Conservation (phyloP, 2,888 invertebrate species). For the Eristalis pertinax region DNA sequence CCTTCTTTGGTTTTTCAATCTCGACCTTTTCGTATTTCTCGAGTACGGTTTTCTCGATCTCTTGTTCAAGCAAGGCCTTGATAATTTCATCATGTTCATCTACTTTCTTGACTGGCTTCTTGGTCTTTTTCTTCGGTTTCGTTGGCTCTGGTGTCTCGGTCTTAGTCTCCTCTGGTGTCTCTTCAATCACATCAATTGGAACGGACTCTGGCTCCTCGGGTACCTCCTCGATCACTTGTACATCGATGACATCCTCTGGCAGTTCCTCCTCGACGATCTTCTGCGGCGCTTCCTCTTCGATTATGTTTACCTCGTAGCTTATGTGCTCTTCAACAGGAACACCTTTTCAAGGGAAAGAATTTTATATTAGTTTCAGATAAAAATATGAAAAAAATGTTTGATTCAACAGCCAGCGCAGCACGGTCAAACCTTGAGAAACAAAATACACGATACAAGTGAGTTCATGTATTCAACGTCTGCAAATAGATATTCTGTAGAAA, state of each 20-base stretch:
- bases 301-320: conserved; percentile 81
- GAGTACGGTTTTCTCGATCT: conserved; percentile 81
- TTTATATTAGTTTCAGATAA: conserved; percentile 25
- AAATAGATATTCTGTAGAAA: conserved; percentile 11
- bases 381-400: not conserved
- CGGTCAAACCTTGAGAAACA: conserved; percentile 51
- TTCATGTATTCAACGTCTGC: not conserved
- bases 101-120: conserved; percentile 77
- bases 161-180: conserved; percentile 75
- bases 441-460: not conserved
- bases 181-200: conserved; percentile 77
- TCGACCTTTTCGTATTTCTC: conserved; percentile 82
- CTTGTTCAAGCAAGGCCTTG: conserved; percentile 79
- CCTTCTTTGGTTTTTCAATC: conserved; percentile 79
- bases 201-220: conserved; percentile 76
- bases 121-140: conserved; percentile 77
- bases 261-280: conserved; percentile 78
- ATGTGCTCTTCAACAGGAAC: conserved; percentile 77
- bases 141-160: conserved; percentile 73
- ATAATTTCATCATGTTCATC: conserved; percentile 80
- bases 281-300: conserved; percentile 80
- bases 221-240: conserved; percentile 77
- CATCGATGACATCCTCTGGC: conserved; percentile 75
- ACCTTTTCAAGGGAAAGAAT: conserved; percentile 73
- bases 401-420: conserved; percentile 15